Conservation (phyloP, 2,888 invertebrate genomes). For the Melangyna quadrimaculata region DNA sequence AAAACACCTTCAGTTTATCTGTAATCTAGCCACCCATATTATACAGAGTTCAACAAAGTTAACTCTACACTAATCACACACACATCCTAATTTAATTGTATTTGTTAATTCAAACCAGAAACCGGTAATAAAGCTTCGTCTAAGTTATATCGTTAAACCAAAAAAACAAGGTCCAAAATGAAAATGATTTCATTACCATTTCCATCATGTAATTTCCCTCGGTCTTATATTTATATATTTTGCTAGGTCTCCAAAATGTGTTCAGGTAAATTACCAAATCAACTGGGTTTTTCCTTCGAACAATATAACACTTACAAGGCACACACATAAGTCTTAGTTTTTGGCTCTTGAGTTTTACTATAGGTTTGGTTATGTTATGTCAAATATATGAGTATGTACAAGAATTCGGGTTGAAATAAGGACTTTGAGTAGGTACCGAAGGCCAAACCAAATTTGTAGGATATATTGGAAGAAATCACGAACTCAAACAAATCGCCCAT, state of each 20-base stretch:
- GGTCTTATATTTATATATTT: constrained; percentile 1
- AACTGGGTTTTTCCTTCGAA: constrained; percentile 3
- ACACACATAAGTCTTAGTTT: constrained; percentile 6
- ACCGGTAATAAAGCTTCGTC: not conserved
- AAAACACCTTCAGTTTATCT: constrained; percentile 23
- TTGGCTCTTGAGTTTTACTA: not conserved
- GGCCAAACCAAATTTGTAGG: constrained; percentile 29
- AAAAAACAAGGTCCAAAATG: constrained; percentile 28
- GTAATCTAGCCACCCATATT: constrained; percentile 5
- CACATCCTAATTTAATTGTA: constrained; percentile 52
- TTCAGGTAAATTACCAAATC: constrained; percentile 49
- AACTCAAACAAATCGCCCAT: constrained; percentile 63
- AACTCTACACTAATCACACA: not conserved
- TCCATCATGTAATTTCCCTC: constrained; percentile 39
- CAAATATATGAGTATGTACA: not conserved
- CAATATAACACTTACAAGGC: constrained; percentile 10
- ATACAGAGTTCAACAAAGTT: not conserved
- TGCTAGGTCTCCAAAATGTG: constrained; percentile 34
- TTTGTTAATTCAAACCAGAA: constrained; percentile 48
- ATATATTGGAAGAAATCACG: constrained; percentile 66
- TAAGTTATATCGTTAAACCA: constrained; percentile 35
- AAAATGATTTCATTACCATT: constrained; percentile 36
- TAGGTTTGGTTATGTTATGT: not conserved
- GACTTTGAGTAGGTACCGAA: not conserved
- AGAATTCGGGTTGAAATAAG: not conserved